These are phyloP conservation scores for Helicoverpa zea DNA, from an alignment of 1,140 invertebrate species.

Conservation along the genomic window DNA sequence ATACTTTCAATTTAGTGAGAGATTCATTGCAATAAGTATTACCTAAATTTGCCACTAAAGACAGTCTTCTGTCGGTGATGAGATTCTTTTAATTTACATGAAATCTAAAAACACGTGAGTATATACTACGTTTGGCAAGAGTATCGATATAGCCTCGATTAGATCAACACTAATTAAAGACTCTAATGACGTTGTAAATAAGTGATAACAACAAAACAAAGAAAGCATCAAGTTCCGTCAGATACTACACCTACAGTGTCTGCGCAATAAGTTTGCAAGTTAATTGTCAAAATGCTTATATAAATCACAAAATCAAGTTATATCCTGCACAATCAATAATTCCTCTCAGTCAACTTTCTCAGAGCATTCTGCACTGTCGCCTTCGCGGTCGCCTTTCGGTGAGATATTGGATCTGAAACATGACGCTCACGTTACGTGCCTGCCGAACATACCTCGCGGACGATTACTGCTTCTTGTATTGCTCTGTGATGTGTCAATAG, in stretches of 20 bases:
- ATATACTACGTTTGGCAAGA: slow-evolving; percentile 62
- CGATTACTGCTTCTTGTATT: slow-evolving; percentile 30
- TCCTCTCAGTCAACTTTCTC: slow-evolving; percentile 84
- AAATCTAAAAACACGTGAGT: slow-evolving; percentile 38
- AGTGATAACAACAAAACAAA: slow-evolving; percentile 51
- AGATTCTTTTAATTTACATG: slow-evolving; percentile 52
- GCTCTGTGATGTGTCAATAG: slow-evolving; percentile 42
- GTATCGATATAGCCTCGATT: slow-evolving; percentile 57
- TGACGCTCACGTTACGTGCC: slow-evolving; percentile 23
- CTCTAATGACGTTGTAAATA: slow-evolving; percentile 39
- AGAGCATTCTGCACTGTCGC: slow-evolving; percentile 85
- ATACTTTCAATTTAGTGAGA: slow-evolving; percentile 42
- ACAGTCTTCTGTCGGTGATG: slow-evolving; percentile 60
- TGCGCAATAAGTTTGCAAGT: slow-evolving; percentile 32
- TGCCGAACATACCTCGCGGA: not conserved
- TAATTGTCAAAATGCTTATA: slow-evolving; percentile 67
- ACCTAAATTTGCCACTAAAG: slow-evolving; percentile 63
- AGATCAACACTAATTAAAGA: slow-evolving; percentile 41
- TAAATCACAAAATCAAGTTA: slow-evolving; percentile 65
- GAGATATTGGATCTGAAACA: slow-evolving; percentile 82
- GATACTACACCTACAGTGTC: slow-evolving; percentile 37
- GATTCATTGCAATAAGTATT: slow-evolving; percentile 53
- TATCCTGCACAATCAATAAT: slow-evolving; percentile 67
- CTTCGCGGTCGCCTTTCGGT: slow-evolving; percentile 85
- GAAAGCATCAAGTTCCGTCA: slow-evolving; percentile 48